A percentile compares a stretch with the other conserved stretches of the same genome.
phyloP scores from a whole-genome alignment of 2,797 vertebrate species.

The Chelidonichthys spinosus region DNA sequence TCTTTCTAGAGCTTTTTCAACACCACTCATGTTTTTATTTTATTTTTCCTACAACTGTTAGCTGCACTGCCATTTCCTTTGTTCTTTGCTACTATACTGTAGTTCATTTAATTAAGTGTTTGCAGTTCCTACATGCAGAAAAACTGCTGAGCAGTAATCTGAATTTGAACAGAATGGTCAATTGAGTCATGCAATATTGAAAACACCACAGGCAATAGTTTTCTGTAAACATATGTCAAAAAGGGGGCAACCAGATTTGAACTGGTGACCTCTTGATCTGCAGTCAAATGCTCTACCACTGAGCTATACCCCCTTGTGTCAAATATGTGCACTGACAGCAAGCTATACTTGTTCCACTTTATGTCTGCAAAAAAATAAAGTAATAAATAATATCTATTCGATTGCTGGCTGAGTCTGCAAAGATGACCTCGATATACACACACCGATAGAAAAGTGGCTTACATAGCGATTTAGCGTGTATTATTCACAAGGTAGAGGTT shows the following conservation, averaged over 20 bases:
- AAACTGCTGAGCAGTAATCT: neutral
- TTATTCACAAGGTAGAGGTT: constrained; percentile 36
- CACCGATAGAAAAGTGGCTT: constrained; percentile 19
- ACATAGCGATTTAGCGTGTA: constrained; percentile 27
- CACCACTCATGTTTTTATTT: neutral
- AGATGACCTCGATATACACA: constrained; percentile 32
- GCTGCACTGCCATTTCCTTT: neutral
- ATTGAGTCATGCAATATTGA: too few species aligned
- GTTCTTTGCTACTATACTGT: too few species aligned
- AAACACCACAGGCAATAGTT: too few species aligned
- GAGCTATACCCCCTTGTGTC: constrained; percentile 61
- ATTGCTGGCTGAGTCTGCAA: constrained; percentile 38
- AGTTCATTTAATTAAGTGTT: too few species aligned
- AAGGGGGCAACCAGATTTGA: constrained; percentile 26
- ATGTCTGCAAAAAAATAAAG: constrained; percentile 37
- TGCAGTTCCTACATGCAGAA: neutral
- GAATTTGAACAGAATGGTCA: neutral
- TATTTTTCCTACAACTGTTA: neutral
- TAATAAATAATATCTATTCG: constrained; percentile 42
- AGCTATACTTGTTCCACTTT: constrained; percentile 1
- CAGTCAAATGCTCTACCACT: constrained; percentile 72
- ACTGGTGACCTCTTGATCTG: constrained; percentile 64
- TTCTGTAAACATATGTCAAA: too few species aligned
- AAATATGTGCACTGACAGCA: constrained; percentile 12
- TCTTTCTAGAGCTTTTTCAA: neutral